These are phyloP conservation scores for Rhinoptilus africanus DNA, from an alignment of 2,113 vertebrate species.

Conservation along the genomic window DNA sequence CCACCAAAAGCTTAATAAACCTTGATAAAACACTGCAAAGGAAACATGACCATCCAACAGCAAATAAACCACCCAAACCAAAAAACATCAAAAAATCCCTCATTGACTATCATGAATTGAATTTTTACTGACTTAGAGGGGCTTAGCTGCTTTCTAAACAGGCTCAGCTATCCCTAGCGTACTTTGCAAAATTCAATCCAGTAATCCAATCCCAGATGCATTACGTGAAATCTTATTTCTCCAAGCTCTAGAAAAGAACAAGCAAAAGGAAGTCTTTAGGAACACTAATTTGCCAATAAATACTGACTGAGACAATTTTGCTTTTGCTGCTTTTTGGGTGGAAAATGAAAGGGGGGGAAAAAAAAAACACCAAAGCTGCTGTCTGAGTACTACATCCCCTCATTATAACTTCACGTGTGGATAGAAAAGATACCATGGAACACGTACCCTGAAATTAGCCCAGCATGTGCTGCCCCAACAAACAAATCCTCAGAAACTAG, in stretches of 20 bases:
- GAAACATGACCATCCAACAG: neutral
- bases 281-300: conserved; percentile 62
- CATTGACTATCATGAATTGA: neutral
- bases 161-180: conserved; percentile 22
- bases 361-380: neutral
- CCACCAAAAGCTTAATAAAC: neutral
- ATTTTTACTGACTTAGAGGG: conserved; percentile 42
- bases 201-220: conserved; percentile 63
- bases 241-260: conserved; percentile 44
- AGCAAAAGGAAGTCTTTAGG: conserved; percentile 25
- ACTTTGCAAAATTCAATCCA: conserved; percentile 51
- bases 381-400: neutral
- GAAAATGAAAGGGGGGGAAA: neutral
- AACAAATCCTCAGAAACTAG: conserved; percentile 44
- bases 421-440: neutral
- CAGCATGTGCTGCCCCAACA: conserved; percentile 29
- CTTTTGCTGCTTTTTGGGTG: neutral
- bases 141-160: conserved; percentile 43
- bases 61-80: neutral
- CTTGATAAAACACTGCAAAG: neutral
- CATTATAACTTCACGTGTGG: conserved; percentile 17
- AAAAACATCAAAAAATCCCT: neutral
- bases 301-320: conserved; percentile 11
- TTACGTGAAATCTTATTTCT: conserved; percentile 60
- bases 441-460: conserved; percentile 19